Evolutionary conservation across 1,140 invertebrate species (phyloP).

Genomic region (Drosophila triauraria): DNA sequence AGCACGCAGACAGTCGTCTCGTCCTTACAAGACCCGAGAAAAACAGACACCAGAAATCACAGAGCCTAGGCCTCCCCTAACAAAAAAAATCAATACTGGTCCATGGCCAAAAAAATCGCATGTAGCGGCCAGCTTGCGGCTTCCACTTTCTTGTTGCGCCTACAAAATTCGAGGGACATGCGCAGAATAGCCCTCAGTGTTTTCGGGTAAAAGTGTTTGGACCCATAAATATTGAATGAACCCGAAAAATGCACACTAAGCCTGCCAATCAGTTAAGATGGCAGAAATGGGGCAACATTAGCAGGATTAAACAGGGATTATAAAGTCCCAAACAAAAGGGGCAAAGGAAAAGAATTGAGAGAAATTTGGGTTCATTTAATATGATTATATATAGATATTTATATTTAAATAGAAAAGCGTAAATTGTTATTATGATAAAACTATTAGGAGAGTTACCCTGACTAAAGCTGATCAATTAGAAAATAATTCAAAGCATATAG

Average conservation of each 20-base stretch:
- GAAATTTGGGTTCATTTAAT: not conserved
- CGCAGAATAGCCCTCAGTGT: slow-evolving; percentile 10
- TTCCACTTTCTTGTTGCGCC: slow-evolving; percentile 50
- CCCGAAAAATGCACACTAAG: slow-evolving; percentile 1
- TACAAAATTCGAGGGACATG: slow-evolving; percentile 23
- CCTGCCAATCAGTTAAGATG: slow-evolving; percentile 40
- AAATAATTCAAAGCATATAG: no score
- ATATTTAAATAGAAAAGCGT: not conserved
- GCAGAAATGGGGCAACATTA: slow-evolving; percentile 26
- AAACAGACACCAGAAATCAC: not conserved
- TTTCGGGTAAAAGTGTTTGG: slow-evolving; percentile 37
- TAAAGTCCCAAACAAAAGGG: not conserved
- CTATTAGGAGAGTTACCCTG: no score
- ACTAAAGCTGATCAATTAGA: no score
- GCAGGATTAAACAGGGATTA: not conserved
- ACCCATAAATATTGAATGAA: slow-evolving; percentile 36
- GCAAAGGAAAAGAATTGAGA: slow-evolving; percentile 1
- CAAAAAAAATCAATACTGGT: slow-evolving; percentile 52
- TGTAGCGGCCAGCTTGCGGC: slow-evolving; percentile 19
- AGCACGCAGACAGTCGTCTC: not conserved
- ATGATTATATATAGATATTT: not conserved
- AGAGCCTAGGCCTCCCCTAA: not conserved
- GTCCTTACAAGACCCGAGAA: not conserved
- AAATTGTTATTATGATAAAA: not conserved
- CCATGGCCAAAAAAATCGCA: slow-evolving; percentile 21